These are phyloP conservation scores for Lepetodrilus schrolli DNA, from an alignment of 2,888 invertebrate species.

Conservation along the genomic window DNA sequence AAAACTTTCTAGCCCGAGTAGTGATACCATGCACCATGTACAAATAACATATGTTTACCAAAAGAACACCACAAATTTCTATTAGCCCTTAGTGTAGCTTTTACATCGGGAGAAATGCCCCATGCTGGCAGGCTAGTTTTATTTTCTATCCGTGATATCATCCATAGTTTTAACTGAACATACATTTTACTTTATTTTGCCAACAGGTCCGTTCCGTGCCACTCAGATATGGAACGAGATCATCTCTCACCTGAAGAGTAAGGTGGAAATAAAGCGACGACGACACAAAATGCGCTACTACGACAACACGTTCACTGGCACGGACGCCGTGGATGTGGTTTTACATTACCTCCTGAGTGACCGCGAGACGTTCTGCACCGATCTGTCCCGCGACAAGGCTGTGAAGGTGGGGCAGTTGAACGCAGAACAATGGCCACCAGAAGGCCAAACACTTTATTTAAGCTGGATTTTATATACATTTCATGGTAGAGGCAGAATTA, in stretches of 20 bases:
- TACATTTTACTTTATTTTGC: no score
- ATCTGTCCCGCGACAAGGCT: conserved; percentile 68
- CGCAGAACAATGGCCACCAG: no score
- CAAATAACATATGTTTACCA: no score
- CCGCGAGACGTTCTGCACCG: conserved; percentile 60
- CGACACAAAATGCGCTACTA: conserved; percentile 66
- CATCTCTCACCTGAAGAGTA: conserved; percentile 64
- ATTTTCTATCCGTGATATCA: not conserved
- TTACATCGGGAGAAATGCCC: no score
- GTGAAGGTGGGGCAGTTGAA: conserved; percentile 61
- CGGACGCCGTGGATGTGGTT: conserved; percentile 71
- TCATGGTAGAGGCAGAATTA: no score
- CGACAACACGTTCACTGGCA: conserved; percentile 70
- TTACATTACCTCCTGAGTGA: conserved; percentile 66
- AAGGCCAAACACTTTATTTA: no score
- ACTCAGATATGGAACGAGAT: conserved; percentile 74
- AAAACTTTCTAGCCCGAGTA: no score
- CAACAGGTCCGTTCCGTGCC: conserved; percentile 66
- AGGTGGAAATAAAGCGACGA: conserved; percentile 67
- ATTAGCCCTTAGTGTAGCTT: no score
- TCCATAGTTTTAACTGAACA: not conserved
- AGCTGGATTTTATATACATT: no score
- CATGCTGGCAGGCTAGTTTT: not conserved
- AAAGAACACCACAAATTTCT: no score
- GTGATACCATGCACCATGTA: no score